A percentile compares a stretch with the other conserved stretches of the same genome.
phyloP scores from a whole-genome alignment of 1,140 invertebrate species.

The Lucilia cuprina region DNA sequence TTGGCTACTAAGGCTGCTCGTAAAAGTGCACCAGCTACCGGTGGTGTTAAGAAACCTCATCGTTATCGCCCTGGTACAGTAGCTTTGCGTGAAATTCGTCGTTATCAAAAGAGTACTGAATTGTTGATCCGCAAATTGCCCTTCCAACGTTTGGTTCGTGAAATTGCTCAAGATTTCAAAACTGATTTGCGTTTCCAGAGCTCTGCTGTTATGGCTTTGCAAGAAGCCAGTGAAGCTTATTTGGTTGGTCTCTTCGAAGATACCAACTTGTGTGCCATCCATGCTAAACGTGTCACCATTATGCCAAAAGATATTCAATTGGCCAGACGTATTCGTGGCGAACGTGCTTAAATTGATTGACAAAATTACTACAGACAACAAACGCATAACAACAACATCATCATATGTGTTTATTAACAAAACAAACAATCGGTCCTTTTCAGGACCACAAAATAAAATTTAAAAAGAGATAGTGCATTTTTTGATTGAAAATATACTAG shows the following conservation, averaged over 20 bases:
- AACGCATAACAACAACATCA: too few species aligned
- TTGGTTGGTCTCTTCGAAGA: constrained; percentile 85
- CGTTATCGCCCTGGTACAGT: constrained; percentile 80
- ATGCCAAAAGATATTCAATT: constrained; percentile 93
- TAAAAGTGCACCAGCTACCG: constrained; percentile 79
- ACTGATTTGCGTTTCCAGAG: constrained; percentile 83
- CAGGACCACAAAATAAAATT: constrained; percentile 43
- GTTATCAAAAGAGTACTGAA: constrained; percentile 82
- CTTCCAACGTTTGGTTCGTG: constrained; percentile 67
- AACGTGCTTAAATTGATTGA: constrained; percentile 70
- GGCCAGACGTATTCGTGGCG: constrained; percentile 78
- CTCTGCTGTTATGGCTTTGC: constrained; percentile 77
- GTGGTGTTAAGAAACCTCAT: constrained; percentile 84
- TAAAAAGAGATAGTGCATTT: constrained; percentile 65
- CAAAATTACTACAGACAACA: not conserved
- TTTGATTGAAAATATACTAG: too few species aligned
- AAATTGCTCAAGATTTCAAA: constrained; percentile 86
- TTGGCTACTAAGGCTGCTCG: constrained; percentile 67
- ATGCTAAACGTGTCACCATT: constrained; percentile 90
- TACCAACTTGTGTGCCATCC: constrained; percentile 85
- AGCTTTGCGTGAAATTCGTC: constrained; percentile 80
- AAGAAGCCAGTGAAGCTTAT: constrained; percentile 87
- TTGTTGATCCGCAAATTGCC: constrained; percentile 86
- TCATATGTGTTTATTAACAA: too few species aligned
- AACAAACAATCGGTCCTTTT: constrained; percentile 45